Percentiles rank a stretch among this genome's conserved stretches.
These are phyloP conservation scores for Disparrhopalites patrizii DNA, from an alignment of 2,888 invertebrate genomes.

Conservation along the genomic window DNA sequence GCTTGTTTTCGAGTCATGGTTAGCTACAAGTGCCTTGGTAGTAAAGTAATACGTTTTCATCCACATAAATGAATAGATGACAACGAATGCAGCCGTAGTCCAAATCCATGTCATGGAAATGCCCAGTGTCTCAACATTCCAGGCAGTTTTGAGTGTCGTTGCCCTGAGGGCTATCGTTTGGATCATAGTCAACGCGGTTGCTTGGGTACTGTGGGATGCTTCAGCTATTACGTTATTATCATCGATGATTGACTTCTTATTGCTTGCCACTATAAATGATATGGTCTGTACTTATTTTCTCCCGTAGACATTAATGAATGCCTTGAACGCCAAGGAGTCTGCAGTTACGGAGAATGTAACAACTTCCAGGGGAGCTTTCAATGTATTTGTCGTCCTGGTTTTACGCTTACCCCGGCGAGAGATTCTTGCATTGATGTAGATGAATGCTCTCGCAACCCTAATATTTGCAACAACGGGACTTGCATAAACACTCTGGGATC, in stretches of 20 bases:
- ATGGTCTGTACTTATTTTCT: conserved; percentile 37
- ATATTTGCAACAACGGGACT: conserved; percentile 71
- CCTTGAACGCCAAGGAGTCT: conserved; percentile 62
- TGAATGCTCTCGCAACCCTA: conserved; percentile 57
- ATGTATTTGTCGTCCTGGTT: conserved; percentile 61
- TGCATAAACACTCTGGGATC: conserved; percentile 75
- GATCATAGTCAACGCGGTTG: conserved; percentile 56
- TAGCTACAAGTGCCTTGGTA: no score
- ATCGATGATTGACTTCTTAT: no score
- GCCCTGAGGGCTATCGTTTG: conserved; percentile 64
- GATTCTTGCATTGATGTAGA: conserved; percentile 76
- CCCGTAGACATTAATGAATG: conserved; percentile 72
- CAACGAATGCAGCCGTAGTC: conserved; percentile 68
- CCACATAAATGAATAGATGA: no score
- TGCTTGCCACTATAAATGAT: no score
- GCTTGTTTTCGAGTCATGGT: background rate
- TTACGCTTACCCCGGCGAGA: conserved; percentile 62
- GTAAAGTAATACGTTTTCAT: no score
- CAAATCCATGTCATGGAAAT: conserved; percentile 66
- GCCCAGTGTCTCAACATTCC: conserved; percentile 74
- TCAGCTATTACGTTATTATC: no score
- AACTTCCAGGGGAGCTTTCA: conserved; percentile 60
- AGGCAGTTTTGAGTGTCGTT: conserved; percentile 59
- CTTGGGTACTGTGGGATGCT: no score
- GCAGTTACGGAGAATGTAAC: conserved; percentile 71